Base-by-base conservation (phyloP, 1,140 invertebrate genomes). In the Drosophila ohnishii region DNA sequence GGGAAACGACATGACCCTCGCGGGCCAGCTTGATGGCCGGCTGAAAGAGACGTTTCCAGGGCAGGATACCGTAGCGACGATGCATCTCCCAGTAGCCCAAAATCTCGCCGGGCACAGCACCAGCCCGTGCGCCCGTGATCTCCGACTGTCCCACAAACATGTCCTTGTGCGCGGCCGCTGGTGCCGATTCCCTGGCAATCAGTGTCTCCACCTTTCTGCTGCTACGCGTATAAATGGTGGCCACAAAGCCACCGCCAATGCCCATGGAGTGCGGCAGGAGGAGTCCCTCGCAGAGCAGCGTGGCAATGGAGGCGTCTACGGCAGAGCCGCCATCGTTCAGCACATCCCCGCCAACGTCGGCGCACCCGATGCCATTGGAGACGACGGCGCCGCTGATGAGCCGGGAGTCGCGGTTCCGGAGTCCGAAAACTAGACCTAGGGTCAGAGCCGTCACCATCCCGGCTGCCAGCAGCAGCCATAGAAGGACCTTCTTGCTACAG, bases 71-170 rank as follows among this genome's bases (percentile, higher is more conserved):
- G 76, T 95, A 98, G 81, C 92, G 94, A 53, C 95, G 91, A 90
- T 98, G 95, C 5, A 97, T 94, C 58, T 95, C 94, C 94, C 95
- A 95, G 90, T 97, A 98, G 2, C 98, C 98, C 67, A 94, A 92
- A 1, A 99, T 88, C 92, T 99, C 98, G 7, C 97, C 98, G 0
- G 98, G 98, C 9, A 99, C 96, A 0, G 95, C 98, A 3, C 98
- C 94, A 0, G 98, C 94, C 61, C 95, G 85, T 1, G 95, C 96
- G 30, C 90, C 90, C 7, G 90, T 90, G 1, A 91, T 56, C 37
- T 51, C 47, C 1, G 76, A 62, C 64, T 92, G 83, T 11, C 92
- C 92, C 9, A 93, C 84, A 90, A 94, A 98, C 96, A 98, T 97
- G 55, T 95, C 92, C 59, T 92, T 91, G 48, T 92, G 92, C 5